phyloP scores from a whole-genome alignment of 2,797 vertebrate species.

The Sebastes diaconus region DNA sequence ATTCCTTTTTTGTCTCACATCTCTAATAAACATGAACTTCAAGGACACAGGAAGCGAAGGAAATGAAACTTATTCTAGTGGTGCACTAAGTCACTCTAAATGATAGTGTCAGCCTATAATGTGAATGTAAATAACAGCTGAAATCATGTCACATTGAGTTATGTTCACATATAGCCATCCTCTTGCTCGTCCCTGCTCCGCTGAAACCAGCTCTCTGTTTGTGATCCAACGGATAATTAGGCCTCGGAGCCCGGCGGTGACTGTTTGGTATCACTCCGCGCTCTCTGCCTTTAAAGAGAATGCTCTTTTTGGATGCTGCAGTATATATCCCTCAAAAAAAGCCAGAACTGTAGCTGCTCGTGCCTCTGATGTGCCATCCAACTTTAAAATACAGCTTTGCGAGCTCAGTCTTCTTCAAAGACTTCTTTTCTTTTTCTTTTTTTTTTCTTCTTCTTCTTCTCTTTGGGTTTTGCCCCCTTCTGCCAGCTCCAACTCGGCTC shows the following conservation, averaged over 20 bases:
- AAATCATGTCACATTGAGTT: slow-evolving; percentile 40
- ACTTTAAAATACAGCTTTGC: slow-evolving; percentile 69
- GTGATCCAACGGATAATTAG: slow-evolving; percentile 55
- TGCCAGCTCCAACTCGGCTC: slow-evolving; percentile 38
- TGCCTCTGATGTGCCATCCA: slow-evolving; percentile 70
- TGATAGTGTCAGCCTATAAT: slow-evolving; percentile 38
- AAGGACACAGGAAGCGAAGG: slow-evolving; percentile 5
- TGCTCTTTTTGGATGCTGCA: slow-evolving; percentile 46
- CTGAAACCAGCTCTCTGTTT: slow-evolving; percentile 36
- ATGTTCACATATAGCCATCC: slow-evolving; percentile 24
- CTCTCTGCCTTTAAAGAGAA: slow-evolving; percentile 38
- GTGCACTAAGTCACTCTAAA: slow-evolving; percentile 9
- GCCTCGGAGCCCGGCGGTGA: slow-evolving; percentile 22
- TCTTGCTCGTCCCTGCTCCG: not conserved
- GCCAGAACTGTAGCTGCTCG: slow-evolving; percentile 45
- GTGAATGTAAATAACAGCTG: slow-evolving; percentile 55
- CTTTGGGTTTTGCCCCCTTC: slow-evolving; percentile 8
- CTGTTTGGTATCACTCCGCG: slow-evolving; percentile 51
- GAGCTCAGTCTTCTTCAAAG: slow-evolving; percentile 68
- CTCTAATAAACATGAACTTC: slow-evolving; percentile 11
- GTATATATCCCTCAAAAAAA: slow-evolving; percentile 44
- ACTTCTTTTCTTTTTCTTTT: slow-evolving; percentile 20
- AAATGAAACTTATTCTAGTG: not conserved
- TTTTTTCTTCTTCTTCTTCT: not conserved
- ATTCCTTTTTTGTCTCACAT: not conserved